These are phyloP conservation scores for Sterna hirundo DNA, from an alignment of 2,113 vertebrate genomes.

Conservation along the genomic window DNA sequence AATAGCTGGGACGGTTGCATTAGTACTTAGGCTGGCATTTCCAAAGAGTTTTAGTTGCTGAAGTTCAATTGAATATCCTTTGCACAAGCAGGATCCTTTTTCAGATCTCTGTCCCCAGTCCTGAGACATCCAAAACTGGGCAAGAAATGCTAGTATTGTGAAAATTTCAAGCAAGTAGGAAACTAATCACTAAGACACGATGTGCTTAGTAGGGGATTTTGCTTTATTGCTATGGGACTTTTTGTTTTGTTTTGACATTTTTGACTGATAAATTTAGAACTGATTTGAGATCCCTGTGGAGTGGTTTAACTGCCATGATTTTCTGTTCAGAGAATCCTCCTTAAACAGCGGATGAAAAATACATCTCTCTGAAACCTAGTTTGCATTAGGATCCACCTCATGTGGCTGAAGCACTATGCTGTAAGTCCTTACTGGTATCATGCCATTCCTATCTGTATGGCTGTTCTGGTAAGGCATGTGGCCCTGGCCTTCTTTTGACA, in stretches of 20 bases:
- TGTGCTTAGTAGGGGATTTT: not conserved
- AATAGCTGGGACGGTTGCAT: not conserved
- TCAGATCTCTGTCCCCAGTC: not conserved
- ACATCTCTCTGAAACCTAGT: not conserved
- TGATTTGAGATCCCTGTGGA: not conserved
- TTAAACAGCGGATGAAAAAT: not conserved
- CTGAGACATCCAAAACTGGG: not conserved
- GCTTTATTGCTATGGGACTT: not conserved
- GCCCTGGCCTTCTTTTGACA: not conserved
- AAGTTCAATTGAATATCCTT: not conserved
- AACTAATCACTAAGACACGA: not conserved
- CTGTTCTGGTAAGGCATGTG: not conserved
- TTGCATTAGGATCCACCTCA: not conserved
- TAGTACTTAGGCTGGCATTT: not conserved
- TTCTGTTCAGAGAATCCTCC: not conserved
- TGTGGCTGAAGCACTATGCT: not conserved
- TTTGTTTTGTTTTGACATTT: not conserved
- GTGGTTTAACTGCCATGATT: not conserved
- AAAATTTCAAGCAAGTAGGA: not conserved
- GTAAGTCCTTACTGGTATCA: not conserved
- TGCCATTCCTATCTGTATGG: not conserved
- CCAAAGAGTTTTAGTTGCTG: not conserved
- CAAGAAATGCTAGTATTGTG: not conserved
- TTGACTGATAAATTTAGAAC: not conserved
- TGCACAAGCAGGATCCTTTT: not conserved